Evolutionary conservation across 92 coral and sea anemone species (phyloP).

Genomic region (Nematostella vectensis): DNA sequence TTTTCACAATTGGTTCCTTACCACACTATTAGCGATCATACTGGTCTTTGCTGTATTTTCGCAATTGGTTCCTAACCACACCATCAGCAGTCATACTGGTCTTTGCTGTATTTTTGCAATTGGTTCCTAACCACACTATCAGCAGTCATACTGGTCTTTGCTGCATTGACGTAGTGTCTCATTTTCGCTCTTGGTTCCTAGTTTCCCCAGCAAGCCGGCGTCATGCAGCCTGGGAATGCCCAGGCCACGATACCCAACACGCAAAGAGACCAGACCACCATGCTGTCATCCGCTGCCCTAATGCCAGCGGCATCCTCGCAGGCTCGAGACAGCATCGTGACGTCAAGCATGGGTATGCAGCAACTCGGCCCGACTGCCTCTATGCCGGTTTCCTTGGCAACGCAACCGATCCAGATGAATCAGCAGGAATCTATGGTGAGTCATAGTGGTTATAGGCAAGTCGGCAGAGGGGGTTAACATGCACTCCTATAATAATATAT

Average conservation of each 20-base stretch:
- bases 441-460: too few relatives aligned
- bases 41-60: too few relatives aligned
- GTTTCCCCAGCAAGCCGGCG: conserved; percentile 44
- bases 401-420: not conserved
- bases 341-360: conserved; percentile 37
- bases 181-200: conserved; percentile 1
- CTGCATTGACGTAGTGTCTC: too few relatives aligned
- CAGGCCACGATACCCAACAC: conserved; percentile 19
- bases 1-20: too few relatives aligned
- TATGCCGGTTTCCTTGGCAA: conserved; percentile 1
- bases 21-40: too few relatives aligned
- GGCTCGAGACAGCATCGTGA: conserved; percentile 46
- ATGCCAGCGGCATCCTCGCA: conserved; percentile 29
- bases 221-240: conserved; percentile 21
- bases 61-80: too few relatives aligned
- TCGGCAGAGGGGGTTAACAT: not conserved
- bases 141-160: too few relatives aligned
- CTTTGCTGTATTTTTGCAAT: too few relatives aligned
- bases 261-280: conserved; percentile 47
- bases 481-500: not conserved
- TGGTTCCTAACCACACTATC: too few relatives aligned
- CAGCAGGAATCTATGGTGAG: conserved; percentile 3
- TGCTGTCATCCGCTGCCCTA: conserved; percentile 25
- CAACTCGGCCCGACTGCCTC: not conserved
- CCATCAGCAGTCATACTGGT: too few relatives aligned